Conservation (phyloP, 2,113 vertebrate genomes). For the Cephalopterus ornatus region DNA sequence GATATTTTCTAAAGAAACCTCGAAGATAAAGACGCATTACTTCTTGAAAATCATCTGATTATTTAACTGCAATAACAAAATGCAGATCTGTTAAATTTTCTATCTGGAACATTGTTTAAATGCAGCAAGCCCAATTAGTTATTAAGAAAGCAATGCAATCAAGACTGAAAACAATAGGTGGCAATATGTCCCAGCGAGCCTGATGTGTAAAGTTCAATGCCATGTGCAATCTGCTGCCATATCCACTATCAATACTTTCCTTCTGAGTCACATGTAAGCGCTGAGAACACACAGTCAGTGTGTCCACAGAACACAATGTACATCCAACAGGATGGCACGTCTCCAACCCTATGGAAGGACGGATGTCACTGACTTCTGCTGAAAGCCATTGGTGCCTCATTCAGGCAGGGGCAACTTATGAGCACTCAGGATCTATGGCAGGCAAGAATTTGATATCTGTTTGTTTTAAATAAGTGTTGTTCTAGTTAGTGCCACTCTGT, state of each 20-base stretch:
- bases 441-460: neutral
- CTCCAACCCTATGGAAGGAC: neutral
- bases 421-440: neutral
- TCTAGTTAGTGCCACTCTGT: neutral
- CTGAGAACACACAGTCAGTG: neutral
- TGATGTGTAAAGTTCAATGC: conserved; percentile 2
- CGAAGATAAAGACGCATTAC: fast-evolving
- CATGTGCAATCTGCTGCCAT: conserved; percentile 49
- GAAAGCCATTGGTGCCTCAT: neutral
- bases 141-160: conserved; percentile 37
- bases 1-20: neutral
- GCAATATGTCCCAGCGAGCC: conserved; percentile 54
- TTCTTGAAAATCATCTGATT: neutral
- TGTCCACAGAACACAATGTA: conserved; percentile 6
- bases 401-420: neutral
- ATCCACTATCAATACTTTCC: conserved; percentile 60
- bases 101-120: neutral
- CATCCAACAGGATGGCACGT: conserved; percentile 20
- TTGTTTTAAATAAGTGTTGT: neutral
- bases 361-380: neutral
- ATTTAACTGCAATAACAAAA: neutral
- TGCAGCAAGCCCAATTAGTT: neutral
- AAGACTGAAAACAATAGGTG: conserved; percentile 49
- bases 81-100: neutral
- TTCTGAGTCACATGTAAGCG: conserved; percentile 23